Percentiles rank a stretch among this genome's conserved stretches.
phyloP scores from a whole-genome alignment of 2,797 vertebrate species.

The Rousettus madagascariensis region DNA sequence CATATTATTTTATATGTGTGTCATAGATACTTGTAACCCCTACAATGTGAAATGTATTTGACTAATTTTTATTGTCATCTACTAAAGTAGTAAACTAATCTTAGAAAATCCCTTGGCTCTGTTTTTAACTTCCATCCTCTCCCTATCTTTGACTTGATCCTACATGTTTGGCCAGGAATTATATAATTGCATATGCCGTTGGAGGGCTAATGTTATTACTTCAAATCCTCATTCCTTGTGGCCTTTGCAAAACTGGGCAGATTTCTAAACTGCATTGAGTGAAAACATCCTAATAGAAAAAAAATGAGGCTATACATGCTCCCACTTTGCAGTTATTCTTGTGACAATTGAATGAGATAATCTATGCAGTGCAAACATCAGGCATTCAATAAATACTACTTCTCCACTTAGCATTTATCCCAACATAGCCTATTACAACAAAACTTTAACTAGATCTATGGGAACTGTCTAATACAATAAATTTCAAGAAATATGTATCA shows the following conservation, averaged over 20 bases:
- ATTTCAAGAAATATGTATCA: not conserved
- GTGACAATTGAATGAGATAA: not conserved
- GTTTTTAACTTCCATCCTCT: not conserved
- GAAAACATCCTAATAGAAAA: not conserved
- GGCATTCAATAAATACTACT: not conserved
- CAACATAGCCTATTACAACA: not conserved
- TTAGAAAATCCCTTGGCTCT: not conserved
- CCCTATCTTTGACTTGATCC: not conserved
- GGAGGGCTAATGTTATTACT: not conserved
- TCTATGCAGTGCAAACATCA: not conserved
- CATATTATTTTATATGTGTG: not conserved
- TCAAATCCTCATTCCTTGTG: not conserved
- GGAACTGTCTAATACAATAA: not conserved
- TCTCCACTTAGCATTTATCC: not conserved
- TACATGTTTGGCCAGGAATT: not conserved
- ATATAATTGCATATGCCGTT: not conserved
- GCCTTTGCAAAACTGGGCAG: not conserved
- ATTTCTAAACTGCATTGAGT: not conserved
- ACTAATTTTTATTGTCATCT: not conserved
- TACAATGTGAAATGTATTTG: not conserved
- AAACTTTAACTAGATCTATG: not conserved
- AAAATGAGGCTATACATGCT: not conserved
- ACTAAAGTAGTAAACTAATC: not conserved
- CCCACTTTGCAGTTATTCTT: not conserved
- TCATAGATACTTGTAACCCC: not conserved